Evolutionary conservation across 2,113 vertebrate species (phyloP), one percentile per base, ranked within the genome.

Genomic region (Conger conger): DNA sequence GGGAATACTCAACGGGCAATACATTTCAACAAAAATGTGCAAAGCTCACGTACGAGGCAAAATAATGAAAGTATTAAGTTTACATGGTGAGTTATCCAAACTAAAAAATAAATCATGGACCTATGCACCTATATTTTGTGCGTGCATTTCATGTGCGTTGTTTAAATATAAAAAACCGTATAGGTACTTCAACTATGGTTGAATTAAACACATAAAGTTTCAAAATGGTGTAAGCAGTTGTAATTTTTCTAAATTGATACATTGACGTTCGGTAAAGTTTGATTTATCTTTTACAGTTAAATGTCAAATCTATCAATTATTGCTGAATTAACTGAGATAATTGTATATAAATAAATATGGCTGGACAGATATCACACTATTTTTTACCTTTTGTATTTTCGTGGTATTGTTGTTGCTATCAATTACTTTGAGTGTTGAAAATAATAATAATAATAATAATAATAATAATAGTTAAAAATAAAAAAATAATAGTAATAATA

Each of bases 401-500:
- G 79, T 84, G 36, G 80, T 85, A 33, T 79, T 54, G 36, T 81
- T 86, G 73, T 76, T 86, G 45, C 53, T 83, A 80, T 53, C 79
- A 18, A 63, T 79, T 83, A 68, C 63, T 68, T 37, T 17, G 68
- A 80, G 27, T 83, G 36, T 36, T 83, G 33, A 37, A 83, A 73
- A 37, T 33, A 82, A 40, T 60, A 60, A 53, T 54, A 37, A 27
- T 82, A 33, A 57, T 42, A 83, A 63, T 37, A 37, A 81, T 50
- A 27, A 42, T 80, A 82, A 40, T 78, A 60, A 53, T 54, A 37
- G n/a, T n/a, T n/a, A n/a, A n/a, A n/a, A n/a, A n/a, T n/a, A n/a
- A n/a, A n/a, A 27, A 57, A 42, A 57, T 30, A 83, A 63, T 23
- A 37, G 54, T 30, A 27, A 42, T 63, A 38, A 45, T n/a, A 84